Evolutionary conservation across 2,797 vertebrate species (phyloP), one percentile per base, ranked within the genome.

Genomic region (Paguma larvata): DNA sequence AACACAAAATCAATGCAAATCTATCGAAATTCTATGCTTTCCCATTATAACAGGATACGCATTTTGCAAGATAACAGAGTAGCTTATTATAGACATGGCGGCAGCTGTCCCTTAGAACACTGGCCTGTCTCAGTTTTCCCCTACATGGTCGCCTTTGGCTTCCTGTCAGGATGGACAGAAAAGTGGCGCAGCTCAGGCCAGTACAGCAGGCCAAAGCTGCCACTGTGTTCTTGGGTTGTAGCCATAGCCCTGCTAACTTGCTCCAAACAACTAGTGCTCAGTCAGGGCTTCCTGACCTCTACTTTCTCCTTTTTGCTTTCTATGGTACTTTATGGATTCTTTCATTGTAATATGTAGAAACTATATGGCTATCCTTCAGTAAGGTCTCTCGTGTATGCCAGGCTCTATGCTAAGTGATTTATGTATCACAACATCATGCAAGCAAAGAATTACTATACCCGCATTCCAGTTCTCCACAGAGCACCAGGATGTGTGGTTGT

Each of bases 1-100:
- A 97, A 85, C 94, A 94, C 75, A 85, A 96, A 97, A 70, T 88
- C 86, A 94, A 82, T 92, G 90, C 5, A 78, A 94, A 97, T 88
- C 34, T 78, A 79, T 72, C 95, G 92, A 56, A 25, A 51, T 77
- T 89, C 51, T 90, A 11, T 85, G 65, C 16, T 92, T 48, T 65
- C 41, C 73, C 82, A 65, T 97, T 95, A 59, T 11, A 86, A 21
- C n/a, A 21, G 75, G 14, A 85, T 67, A 34, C 34, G 2, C 65
- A 63, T 89, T 84, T 97, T 96, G 83, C 82, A 91, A 96, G 84
- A 48, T 32, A 94, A 79, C 12, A 89, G 70, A 97, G 79, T 4
- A 34, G 72, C 38, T 80, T 68, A 53, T 59, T 56, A 18, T 10
- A 95, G 82, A 86, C 1, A n/a, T 2, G 21, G 65, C 32, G 46